Conservation (phyloP, 2,797 vertebrate genomes). For the Siniperca obscura region DNA sequence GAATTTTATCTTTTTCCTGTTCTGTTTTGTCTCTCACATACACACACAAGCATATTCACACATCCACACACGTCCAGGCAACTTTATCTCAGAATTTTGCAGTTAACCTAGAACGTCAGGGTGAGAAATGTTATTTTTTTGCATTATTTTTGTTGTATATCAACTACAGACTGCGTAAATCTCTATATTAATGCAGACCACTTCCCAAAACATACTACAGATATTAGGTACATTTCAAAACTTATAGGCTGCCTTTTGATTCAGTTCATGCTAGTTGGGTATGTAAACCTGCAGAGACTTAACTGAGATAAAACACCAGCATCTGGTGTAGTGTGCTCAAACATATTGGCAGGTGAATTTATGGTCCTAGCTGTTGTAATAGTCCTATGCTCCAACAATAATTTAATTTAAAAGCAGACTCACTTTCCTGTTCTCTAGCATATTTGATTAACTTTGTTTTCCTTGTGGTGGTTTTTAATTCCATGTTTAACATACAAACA, state of each 20-base stretch:
- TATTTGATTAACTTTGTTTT: background rate
- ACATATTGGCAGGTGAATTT: background rate
- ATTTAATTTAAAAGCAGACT: background rate
- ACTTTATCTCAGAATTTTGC: background rate
- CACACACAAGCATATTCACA: background rate
- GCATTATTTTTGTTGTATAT: background rate
- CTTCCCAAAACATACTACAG: background rate
- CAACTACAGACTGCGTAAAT: background rate
- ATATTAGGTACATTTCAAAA: background rate
- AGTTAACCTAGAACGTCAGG: background rate
- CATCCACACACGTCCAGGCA: constrained; percentile 1
- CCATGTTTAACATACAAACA: background rate
- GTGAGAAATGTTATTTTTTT: background rate
- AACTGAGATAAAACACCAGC: background rate
- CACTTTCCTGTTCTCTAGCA: background rate
- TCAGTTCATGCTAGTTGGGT: background rate
- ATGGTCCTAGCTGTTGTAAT: background rate
- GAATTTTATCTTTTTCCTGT: constrained; percentile 33
- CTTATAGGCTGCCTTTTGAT: background rate
- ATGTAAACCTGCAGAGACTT: constrained; percentile 2
- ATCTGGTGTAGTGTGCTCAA: background rate
- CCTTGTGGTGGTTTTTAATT: background rate
- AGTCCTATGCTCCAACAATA: background rate
- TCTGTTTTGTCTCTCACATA: background rate
- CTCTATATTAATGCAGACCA: background rate